These are phyloP conservation scores for Lycaena phlaeas DNA, from an alignment of 2,888 invertebrate genomes.

Conservation along the genomic window DNA sequence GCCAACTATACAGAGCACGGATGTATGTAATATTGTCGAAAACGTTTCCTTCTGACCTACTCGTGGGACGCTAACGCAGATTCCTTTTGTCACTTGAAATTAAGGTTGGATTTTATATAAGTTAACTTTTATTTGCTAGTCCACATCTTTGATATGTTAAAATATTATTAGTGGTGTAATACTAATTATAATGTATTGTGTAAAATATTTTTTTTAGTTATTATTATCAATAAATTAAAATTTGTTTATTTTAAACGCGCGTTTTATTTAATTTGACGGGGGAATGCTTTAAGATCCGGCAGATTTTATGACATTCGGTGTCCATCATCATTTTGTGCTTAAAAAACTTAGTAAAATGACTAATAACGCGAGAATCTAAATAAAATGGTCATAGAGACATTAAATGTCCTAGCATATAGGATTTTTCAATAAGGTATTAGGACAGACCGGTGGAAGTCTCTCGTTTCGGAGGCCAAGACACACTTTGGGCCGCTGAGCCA, in stretches of 20 bases:
- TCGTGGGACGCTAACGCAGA: constrained; percentile 5
- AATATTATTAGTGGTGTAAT: constrained; percentile 69
- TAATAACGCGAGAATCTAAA: no score
- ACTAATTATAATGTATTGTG: constrained; percentile 72
- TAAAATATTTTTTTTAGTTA: constrained; percentile 70
- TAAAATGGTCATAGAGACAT: no score
- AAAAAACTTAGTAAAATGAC: no score
- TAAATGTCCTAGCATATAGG: no score
- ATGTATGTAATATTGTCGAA: neutral
- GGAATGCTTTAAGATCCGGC: no score
- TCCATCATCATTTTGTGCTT: no score
- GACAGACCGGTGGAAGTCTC: no score
- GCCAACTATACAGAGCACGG: neutral
- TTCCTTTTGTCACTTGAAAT: constrained; percentile 21
- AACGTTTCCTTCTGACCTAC: neutral
- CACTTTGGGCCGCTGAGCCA: no score
- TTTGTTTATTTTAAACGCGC: constrained; percentile 64
- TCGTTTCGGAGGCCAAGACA: no score
- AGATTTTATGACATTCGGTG: no score
- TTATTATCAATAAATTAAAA: constrained; percentile 72
- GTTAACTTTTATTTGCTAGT: constrained; percentile 70
- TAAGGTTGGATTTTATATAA: constrained; percentile 39
- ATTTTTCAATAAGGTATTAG: no score
- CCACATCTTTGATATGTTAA: constrained; percentile 66
- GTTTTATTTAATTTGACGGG: constrained; percentile 35